Conservation (phyloP, 2,113 vertebrate genomes). For the Vidua chalybeata region DNA sequence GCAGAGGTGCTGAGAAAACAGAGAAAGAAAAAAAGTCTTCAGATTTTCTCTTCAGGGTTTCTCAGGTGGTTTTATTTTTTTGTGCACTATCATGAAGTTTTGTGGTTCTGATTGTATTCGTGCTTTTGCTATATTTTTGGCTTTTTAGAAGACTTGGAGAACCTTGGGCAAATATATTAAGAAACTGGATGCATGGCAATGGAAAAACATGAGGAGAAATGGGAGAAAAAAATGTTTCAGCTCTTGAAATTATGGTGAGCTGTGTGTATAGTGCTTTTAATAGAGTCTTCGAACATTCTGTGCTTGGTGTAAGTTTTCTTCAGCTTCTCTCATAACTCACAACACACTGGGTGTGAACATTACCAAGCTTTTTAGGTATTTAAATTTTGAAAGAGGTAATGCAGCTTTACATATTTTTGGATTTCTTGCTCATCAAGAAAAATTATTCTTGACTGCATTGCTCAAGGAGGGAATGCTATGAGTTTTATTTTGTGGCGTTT, state of each 20-base stretch:
- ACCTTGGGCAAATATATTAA: slow-evolving; percentile 11
- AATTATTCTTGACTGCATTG: neutral
- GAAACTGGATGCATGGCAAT: neutral
- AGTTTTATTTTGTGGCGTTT: slow-evolving; percentile 30
- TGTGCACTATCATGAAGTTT: neutral
- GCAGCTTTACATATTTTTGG: slow-evolving; percentile 2
- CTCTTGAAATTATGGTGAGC: slow-evolving; percentile 16
- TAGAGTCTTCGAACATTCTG: neutral
- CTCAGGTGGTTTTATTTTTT: neutral
- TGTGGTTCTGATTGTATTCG: neutral
- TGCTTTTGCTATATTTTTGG: slow-evolving; percentile 7
- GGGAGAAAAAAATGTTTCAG: slow-evolving; percentile 2
- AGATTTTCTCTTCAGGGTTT: neutral
- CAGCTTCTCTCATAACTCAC: slow-evolving; percentile 37
- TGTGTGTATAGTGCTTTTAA: neutral
- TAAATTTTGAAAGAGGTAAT: slow-evolving; percentile 47
- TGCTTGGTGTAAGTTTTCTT: slow-evolving; percentile 39
- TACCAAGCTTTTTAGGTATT: slow-evolving; percentile 45
- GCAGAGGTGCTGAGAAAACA: neutral
- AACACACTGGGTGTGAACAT: neutral
- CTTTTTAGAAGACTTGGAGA: slow-evolving; percentile 1
- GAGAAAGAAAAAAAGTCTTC: neutral
- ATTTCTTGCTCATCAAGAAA: slow-evolving; percentile 37
- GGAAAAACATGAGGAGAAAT: slow-evolving; percentile 7
- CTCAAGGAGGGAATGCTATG: neutral